These are phyloP conservation scores for Scotopteryx bipunctaria DNA, from an alignment of 2,888 invertebrate species.

Conservation along the genomic window DNA sequence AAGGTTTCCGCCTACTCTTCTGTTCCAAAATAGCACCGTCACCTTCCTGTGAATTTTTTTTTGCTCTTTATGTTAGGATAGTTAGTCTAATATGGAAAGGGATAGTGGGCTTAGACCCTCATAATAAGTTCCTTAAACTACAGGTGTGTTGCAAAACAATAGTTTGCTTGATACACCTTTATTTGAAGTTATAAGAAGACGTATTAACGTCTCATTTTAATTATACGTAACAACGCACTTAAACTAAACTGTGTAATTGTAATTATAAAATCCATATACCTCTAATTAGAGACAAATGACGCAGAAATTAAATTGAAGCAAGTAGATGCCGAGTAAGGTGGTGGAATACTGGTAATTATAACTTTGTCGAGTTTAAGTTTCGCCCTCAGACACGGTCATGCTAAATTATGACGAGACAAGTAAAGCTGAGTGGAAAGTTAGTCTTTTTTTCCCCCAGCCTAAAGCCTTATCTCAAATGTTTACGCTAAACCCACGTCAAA, in stretches of 20 bases:
- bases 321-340: slow-evolving; percentile 7
- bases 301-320: slow-evolving; percentile 19
- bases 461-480: slow-evolving; percentile 3
- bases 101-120: no score
- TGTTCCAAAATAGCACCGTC: no score
- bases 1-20: no score
- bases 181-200: neutral
- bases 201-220: slow-evolving; percentile 11
- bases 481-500: slow-evolving; percentile 14
- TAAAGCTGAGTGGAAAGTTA: no score
- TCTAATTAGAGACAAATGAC: slow-evolving; percentile 22
- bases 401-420: no score
- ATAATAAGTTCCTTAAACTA: no score
- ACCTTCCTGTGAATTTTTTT: no score
- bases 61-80: no score
- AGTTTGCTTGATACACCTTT: neutral
- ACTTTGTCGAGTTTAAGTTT: neutral
- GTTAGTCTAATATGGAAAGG: no score
- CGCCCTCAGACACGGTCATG: no score
- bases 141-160: no score
- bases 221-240: slow-evolving; percentile 19
- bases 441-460: neutral
- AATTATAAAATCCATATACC: slow-evolving; percentile 20
- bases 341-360: slow-evolving; percentile 3
- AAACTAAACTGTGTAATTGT: slow-evolving; percentile 17